phyloP scores from a whole-genome alignment of 2,888 invertebrate species.

The Tetropium fuscum region DNA sequence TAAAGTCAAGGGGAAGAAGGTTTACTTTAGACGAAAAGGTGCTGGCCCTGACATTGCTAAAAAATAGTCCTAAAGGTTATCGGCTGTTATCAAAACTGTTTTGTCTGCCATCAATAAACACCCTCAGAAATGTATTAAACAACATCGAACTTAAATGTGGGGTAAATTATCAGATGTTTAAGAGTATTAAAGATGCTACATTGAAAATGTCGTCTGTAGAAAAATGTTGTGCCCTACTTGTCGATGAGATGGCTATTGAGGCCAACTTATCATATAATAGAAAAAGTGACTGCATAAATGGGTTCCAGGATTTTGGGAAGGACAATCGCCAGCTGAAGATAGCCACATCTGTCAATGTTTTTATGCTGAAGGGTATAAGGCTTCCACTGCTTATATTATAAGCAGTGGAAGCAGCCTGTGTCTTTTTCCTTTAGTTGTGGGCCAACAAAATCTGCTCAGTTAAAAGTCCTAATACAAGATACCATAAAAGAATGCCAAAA shows the following conservation, averaged over 20 bases:
- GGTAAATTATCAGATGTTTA: too few relatives aligned
- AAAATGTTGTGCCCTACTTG: conserved; percentile 36
- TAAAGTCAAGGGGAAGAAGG: conserved; percentile 11
- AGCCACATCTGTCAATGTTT: conserved; percentile 42
- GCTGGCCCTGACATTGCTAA: conserved; percentile 35
- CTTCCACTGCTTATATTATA: too few relatives aligned
- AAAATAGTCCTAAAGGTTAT: too few relatives aligned
- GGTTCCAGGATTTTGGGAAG: conserved; percentile 39
- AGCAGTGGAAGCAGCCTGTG: conserved; percentile 50
- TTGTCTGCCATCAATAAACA: too few relatives aligned
- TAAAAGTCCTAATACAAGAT: conserved; percentile 33
- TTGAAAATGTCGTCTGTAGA: too few relatives aligned
- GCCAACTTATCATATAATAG: conserved; percentile 36
- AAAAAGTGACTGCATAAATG: conserved; percentile 31
- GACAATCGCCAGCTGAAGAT: conserved; percentile 9
- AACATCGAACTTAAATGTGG: too few relatives aligned
- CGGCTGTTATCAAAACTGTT: too few relatives aligned
- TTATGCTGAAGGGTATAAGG: conserved; percentile 46
- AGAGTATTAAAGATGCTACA: too few relatives aligned
- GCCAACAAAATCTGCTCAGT: conserved; percentile 29
- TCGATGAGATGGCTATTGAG: conserved; percentile 45
- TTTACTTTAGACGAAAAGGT: conserved; percentile 20
- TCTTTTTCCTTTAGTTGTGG: conserved; percentile 40
- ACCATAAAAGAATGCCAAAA: conserved; percentile 36
- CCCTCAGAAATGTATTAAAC: too few relatives aligned